These are phyloP conservation scores for Pleuronectes platessa DNA, from an alignment of 2,113 vertebrate species.

Conservation along the genomic window DNA sequence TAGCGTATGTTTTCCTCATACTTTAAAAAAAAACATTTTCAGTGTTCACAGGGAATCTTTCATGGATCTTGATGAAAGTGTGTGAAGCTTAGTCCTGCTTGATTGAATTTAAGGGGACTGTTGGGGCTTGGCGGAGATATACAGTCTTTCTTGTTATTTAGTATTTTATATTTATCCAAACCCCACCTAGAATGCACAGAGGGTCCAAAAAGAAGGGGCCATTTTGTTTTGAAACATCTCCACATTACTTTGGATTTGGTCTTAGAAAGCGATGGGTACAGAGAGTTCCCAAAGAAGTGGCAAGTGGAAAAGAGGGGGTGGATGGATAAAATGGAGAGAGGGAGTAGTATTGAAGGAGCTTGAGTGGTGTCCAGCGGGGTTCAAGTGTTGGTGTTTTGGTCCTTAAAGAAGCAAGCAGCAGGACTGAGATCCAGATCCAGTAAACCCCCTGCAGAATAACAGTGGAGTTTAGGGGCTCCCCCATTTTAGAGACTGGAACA, in stretches of 20 bases:
- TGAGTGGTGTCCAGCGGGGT: slow-evolving; percentile 72
- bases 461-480: slow-evolving; percentile 38
- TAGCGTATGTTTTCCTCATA: no score
- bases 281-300: slow-evolving; percentile 24
- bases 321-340: slow-evolving; percentile 29
- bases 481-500: slow-evolving; percentile 52
- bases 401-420: slow-evolving; percentile 62
- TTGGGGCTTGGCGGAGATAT: no score
- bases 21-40: no score
- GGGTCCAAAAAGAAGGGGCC: not conserved
- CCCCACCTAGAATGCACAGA: not conserved
- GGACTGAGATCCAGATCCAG: slow-evolving; percentile 53
- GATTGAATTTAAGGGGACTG: no score
- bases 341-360: slow-evolving; percentile 48
- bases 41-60: no score
- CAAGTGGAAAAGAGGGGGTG: not conserved
- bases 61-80: no score
- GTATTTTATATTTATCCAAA: not conserved
- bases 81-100: no score
- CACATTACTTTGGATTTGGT: not conserved
- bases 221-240: not conserved
- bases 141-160: no score
- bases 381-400: slow-evolving; percentile 68
- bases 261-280: slow-evolving; percentile 24
- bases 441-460: slow-evolving; percentile 50